Percentiles rank a stretch among this genome's conserved stretches.
Conservation (phyloP, 2,888 invertebrate species). For the Drosophila birchii region DNA sequence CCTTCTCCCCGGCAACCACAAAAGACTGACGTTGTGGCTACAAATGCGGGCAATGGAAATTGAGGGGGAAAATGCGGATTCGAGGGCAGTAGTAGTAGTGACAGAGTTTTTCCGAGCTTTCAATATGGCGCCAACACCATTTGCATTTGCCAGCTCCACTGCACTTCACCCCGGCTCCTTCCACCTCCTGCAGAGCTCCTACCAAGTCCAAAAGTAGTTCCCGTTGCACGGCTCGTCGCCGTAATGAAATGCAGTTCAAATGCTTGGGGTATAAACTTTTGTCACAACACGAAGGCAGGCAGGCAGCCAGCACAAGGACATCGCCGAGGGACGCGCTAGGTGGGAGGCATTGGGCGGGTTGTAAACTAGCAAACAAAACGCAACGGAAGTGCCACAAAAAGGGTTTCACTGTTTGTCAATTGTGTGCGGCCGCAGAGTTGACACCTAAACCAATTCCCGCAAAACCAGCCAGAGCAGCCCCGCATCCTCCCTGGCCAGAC, state of each 20-base stretch:
- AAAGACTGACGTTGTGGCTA: conserved; percentile 72
- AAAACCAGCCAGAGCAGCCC: conserved; percentile 30
- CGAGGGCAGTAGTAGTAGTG: not conserved
- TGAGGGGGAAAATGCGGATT: conserved; percentile 12
- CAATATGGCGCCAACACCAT: conserved; percentile 79
- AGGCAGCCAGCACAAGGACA: conserved; percentile 19
- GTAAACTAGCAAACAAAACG: conserved; percentile 76
- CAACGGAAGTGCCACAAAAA: conserved; percentile 79
- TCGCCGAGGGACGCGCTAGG: not conserved
- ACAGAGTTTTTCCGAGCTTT: conserved; percentile 56
- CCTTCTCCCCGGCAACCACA: conserved; percentile 49
- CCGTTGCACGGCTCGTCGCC: conserved; percentile 41
- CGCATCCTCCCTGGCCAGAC: conserved; percentile 17
- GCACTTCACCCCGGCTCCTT: too few relatives aligned
- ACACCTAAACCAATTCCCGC: conserved; percentile 67
- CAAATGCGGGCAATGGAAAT: conserved; percentile 41
- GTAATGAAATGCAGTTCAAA: conserved; percentile 79
- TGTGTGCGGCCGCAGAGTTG: conserved; percentile 70
- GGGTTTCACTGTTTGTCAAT: conserved; percentile 79
- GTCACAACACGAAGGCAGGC: conserved; percentile 56
- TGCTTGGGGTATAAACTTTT: conserved; percentile 77
- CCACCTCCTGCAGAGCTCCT: not conserved
- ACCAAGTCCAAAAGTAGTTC: conserved; percentile 30
- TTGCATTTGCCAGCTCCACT: conserved; percentile 61
- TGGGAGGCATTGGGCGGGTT: conserved; percentile 44